Evolutionary conservation across 2,888 invertebrate genomes (phyloP).

Genomic region (Chironomus tentans): DNA sequence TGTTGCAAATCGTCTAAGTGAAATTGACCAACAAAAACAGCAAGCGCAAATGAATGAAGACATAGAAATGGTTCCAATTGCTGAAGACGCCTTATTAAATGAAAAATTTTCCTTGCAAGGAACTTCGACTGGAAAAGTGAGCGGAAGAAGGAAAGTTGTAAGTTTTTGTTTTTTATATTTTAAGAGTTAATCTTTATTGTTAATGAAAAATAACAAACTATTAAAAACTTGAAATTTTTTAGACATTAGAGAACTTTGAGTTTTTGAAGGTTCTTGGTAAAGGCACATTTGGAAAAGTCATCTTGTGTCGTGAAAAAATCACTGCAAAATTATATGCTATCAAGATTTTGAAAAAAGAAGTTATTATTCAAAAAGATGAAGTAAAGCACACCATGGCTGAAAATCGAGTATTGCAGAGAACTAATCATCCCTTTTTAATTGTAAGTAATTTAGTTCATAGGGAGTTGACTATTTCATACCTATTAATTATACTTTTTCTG

Average conservation of each 20-base stretch:
- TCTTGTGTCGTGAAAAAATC: constrained; percentile 90
- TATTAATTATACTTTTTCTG: no score
- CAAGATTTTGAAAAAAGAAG: constrained; percentile 96
- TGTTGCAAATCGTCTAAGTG: constrained; percentile 41
- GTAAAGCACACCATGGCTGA: constrained; percentile 98
- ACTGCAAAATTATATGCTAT: constrained; percentile 92
- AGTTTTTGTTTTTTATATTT: constrained; percentile 37
- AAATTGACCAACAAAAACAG: constrained; percentile 37
- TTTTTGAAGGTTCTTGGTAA: constrained; percentile 96
- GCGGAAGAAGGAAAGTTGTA: constrained; percentile 69
- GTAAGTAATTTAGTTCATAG: constrained; percentile 47
- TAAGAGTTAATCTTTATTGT: no score
- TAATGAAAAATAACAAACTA: no score
- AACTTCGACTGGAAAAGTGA: constrained; percentile 59
- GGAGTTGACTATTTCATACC: no score
- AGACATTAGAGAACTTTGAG: constrained; percentile 98
- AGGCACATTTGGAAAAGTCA: constrained; percentile 98
- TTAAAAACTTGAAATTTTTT: no score
- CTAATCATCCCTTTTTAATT: constrained; percentile 97
- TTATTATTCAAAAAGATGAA: constrained; percentile 97
- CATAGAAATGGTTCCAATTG: constrained; percentile 51
- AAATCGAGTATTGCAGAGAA: constrained; percentile 92
- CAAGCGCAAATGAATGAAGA: constrained; percentile 44
- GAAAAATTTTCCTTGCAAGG: constrained; percentile 65
- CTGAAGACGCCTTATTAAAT: constrained; percentile 52